A percentile compares a stretch with the other conserved stretches of the same genome.
phyloP scores from a whole-genome alignment of 2,888 invertebrate species.

The Atrina japonica region DNA sequence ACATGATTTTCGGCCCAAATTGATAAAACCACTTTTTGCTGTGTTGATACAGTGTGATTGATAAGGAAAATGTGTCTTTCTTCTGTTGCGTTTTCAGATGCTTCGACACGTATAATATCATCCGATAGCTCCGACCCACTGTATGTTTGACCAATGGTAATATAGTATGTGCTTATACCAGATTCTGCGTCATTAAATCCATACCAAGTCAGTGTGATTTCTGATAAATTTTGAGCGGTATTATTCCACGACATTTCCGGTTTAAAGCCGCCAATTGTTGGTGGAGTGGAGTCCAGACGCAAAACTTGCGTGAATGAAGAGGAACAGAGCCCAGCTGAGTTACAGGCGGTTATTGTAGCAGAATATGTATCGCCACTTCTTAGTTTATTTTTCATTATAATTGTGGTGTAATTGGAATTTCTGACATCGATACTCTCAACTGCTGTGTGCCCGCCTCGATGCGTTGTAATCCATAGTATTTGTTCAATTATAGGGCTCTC shows the following conservation, averaged over 20 bases:
- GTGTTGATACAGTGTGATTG: background rate
- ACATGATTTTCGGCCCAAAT: constrained; percentile 17
- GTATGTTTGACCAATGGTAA: constrained; percentile 37
- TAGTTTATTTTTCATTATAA: constrained; percentile 21
- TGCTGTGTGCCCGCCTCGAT: constrained; percentile 33
- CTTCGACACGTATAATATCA: constrained; percentile 7
- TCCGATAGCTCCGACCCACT: constrained; percentile 23
- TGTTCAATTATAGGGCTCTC: constrained; percentile 52
- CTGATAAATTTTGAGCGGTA: background rate
- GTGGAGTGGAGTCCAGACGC: constrained; percentile 48
- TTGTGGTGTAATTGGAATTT: constrained; percentile 11
- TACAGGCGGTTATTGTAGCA: constrained; percentile 45
- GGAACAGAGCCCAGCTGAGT: constrained; percentile 50
- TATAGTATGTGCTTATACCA: constrained; percentile 38
- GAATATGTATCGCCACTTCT: constrained; percentile 41
- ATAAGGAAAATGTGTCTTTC: constrained; percentile 1
- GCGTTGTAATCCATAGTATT: constrained; percentile 27
- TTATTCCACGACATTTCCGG: constrained; percentile 35
- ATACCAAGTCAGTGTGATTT: constrained; percentile 46
- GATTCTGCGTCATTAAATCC: constrained; percentile 53
- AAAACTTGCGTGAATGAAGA: constrained; percentile 28
- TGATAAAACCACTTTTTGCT: constrained; percentile 14
- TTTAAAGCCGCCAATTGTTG: constrained; percentile 44
- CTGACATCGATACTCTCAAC: constrained; percentile 29
- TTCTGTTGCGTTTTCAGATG: constrained; percentile 1